A percentile compares a stretch with the other conserved stretches of the same genome.
Evolutionary conservation across 1,140 invertebrate species (phyloP).

Genomic region (Pissodes strobi): DNA sequence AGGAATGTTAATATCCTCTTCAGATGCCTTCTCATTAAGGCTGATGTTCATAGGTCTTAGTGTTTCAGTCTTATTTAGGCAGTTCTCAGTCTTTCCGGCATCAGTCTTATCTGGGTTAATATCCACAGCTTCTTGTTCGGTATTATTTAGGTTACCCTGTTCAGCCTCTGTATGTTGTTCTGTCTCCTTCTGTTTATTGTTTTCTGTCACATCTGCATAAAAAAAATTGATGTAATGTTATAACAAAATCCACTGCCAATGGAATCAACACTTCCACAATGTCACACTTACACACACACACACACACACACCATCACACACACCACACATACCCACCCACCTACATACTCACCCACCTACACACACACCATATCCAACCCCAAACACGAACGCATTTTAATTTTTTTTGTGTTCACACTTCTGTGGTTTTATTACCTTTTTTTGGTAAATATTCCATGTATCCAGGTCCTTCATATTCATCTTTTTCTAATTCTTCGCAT

Average conservation of each 20-base stretch:
- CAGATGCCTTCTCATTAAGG: background rate
- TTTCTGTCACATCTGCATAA: background rate
- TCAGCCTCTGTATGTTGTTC: background rate
- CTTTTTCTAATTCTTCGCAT: too few relatives aligned
- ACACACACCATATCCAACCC: too few relatives aligned
- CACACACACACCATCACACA: too few relatives aligned
- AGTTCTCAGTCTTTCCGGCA: background rate
- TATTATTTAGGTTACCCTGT: background rate
- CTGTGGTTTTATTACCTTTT: too few relatives aligned
- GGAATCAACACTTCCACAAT: too few relatives aligned
- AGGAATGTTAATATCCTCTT: conserved; percentile 5
- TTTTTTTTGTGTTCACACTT: too few relatives aligned
- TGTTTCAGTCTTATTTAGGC: conserved; percentile 2
- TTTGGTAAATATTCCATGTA: too few relatives aligned
- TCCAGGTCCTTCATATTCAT: too few relatives aligned
- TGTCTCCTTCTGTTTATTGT: background rate
- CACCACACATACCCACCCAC: background rate
- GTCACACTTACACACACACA: too few relatives aligned
- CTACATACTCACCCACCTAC: background rate
- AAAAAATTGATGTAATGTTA: conserved; percentile 1
- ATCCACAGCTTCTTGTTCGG: conserved; percentile 3
- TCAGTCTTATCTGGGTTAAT: conserved; percentile 4
- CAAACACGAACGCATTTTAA: too few relatives aligned
- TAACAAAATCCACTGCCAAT: background rate
- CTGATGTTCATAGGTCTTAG: background rate